A percentile compares a stretch with the other conserved stretches of the same genome.
Conservation (phyloP, 2,113 vertebrate species). For the Elachura formosa region DNA sequence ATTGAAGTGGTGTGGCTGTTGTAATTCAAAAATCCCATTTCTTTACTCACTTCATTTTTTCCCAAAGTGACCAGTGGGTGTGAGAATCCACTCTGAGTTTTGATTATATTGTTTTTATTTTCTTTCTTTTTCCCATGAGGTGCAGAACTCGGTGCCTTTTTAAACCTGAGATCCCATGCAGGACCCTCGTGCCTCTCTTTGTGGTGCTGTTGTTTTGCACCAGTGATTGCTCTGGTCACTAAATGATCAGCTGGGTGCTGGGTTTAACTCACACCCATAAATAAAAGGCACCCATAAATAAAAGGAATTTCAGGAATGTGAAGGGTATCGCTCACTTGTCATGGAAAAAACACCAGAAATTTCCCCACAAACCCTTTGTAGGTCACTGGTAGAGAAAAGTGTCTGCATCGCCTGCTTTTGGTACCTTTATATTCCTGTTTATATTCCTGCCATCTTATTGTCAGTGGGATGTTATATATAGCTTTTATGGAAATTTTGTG, state of each 20-base stretch:
- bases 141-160: neutral
- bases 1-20: neutral
- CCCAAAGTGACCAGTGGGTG: neutral
- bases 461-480: neutral
- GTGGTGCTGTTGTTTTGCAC: neutral
- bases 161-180: accelerated
- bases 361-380: neutral
- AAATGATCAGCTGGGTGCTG: neutral
- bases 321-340: neutral
- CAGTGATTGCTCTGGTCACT: neutral
- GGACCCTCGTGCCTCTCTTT: accelerated
- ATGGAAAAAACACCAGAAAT: neutral
- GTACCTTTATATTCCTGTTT: neutral
- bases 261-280: neutral
- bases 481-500: neutral
- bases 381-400: neutral
- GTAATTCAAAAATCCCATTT: neutral
- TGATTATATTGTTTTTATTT: neutral
- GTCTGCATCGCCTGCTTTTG: accelerated
- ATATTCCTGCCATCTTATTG: neutral
- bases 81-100: neutral
- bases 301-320: neutral
- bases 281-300: no score
- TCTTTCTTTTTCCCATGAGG: neutral
- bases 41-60: neutral